Evolutionary conservation across 92 coral and sea anemone species (phyloP), one percentile per base, ranked within the genome.

Genomic region (Phenganax stokvisi): DNA sequence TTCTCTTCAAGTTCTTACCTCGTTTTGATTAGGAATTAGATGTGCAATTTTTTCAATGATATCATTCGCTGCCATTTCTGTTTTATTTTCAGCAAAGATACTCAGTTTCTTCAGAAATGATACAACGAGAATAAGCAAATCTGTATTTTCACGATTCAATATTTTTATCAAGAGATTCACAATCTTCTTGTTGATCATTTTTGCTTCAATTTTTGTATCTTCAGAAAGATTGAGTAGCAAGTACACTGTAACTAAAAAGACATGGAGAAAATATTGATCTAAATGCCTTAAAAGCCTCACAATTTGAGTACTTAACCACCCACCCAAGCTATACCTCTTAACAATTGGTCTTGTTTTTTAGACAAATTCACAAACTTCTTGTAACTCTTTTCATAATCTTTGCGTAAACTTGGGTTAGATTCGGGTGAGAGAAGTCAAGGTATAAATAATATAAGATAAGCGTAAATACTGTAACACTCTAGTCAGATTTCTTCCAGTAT

Each of bases 151-250:
- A 71, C 98, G 84, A 54, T 72, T 88, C 85, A 93, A 87, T 31
- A 93, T 25, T 51, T 87, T 85, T 56, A 93, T 96, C 81, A 93
- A 63, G 88, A 93, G 90, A 71, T 70, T 17, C 3, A 88, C 97
- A 9, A 93, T 91, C 85, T 81, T 89, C 77, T 93, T 93, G 85
- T 93, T 93, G 71, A 89, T 89, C 98, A 93, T 93, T 81, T 93
- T 93, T 83, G 90, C 84, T 79, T 93, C 98, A 10, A 93, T 90
- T 81, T 93, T 93, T n/a, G 97, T 96, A 86, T 93, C 98, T 83
- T 93, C 98, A 57, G 98, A 92, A 30, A 93, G 84, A 69, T 93
- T 93, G 56, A 93, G 87, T 76, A 93, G 89, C 58, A 93, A 65
- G 83, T 93, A 93, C 9, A 91, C 87, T 52, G 92, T 88, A 76